phyloP scores from a whole-genome alignment of 2,888 invertebrate species.

The Alviniconcha strummeri region DNA sequence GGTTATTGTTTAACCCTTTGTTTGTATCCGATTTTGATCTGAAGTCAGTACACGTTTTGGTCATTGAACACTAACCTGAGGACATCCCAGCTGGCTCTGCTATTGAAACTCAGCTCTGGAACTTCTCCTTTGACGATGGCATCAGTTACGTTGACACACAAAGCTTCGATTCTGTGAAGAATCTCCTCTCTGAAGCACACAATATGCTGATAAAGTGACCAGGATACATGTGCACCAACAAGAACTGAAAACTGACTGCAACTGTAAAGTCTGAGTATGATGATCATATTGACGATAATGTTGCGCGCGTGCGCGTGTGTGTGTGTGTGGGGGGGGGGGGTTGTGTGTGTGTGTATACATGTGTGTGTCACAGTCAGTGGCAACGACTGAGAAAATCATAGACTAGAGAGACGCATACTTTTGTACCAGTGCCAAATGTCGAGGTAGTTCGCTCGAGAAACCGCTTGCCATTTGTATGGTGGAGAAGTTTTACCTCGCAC shows the following conservation, averaged over 20 bases:
- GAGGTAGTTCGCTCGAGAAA: too few species aligned
- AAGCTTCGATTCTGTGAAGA: conserved; percentile 52
- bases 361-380: too few species aligned
- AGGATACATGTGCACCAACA: background rate
- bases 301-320: background rate
- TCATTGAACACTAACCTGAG: conserved; percentile 40
- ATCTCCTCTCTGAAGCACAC: conserved; percentile 41
- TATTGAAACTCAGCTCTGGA: conserved; percentile 51
- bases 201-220: background rate
- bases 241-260: background rate
- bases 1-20: too few species aligned
- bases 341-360: too few species aligned
- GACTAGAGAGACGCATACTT: too few species aligned
- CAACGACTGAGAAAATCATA: too few species aligned
- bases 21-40: too few species aligned
- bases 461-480: too few species aligned
- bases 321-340: background rate
- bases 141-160: conserved; percentile 44
- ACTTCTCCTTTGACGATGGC: conserved; percentile 45
- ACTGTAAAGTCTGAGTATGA: background rate
- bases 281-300: background rate
- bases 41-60: background rate
- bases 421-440: too few species aligned
- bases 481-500: too few species aligned
- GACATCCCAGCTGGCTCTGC: conserved; percentile 54